Evolutionary conservation across 2,888 invertebrate genomes (phyloP).

Genomic region (Noctua janthina): DNA sequence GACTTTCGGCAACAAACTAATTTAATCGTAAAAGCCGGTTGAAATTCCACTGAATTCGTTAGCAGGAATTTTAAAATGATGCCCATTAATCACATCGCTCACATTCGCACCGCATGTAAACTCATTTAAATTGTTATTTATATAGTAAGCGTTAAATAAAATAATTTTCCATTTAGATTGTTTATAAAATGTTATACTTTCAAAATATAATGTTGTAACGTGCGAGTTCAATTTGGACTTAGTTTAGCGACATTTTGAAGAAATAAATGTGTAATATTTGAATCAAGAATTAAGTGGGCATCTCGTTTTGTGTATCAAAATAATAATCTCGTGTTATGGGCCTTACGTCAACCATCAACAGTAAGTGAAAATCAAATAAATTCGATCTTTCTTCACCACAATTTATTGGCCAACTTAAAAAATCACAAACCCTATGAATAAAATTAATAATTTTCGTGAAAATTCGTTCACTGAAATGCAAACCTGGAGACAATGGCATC

Average conservation of each 20-base stretch:
- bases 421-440: background rate
- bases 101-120: constrained; percentile 11
- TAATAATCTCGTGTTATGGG: background rate
- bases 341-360: background rate
- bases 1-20: background rate
- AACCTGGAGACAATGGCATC: constrained; percentile 15
- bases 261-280: background rate
- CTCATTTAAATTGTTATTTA: constrained; percentile 40
- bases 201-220: background rate
- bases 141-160: constrained; percentile 9
- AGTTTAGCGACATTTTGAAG: background rate
- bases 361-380: background rate
- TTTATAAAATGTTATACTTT: background rate
- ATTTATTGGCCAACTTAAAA: background rate
- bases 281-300: background rate
- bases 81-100: constrained; percentile 14
- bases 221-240: background rate
- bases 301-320: background rate
- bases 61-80: background rate
- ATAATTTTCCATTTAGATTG: constrained; percentile 3
- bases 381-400: background rate
- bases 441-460: background rate
- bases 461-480: background rate
- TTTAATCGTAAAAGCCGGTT: background rate
- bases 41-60: background rate